Percentiles rank a stretch among this genome's conserved stretches.
These are phyloP conservation scores for Drosophila tanythrix DNA, from an alignment of 2,888 invertebrate species.

Conservation along the genomic window DNA sequence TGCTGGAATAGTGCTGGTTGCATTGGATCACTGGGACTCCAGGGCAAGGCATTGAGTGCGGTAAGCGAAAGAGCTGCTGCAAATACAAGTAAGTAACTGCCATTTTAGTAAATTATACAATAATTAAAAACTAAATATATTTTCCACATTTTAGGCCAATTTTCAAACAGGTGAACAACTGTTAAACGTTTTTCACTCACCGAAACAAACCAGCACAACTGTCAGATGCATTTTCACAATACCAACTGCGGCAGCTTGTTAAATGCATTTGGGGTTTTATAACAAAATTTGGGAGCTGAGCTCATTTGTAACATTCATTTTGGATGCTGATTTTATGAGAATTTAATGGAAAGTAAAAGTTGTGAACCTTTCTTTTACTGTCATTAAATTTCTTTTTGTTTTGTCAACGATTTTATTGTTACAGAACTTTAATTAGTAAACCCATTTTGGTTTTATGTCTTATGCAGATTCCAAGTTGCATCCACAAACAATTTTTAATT, in stretches of 20 bases:
- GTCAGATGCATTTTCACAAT: constrained; percentile 40
- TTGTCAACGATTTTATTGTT: constrained; percentile 2
- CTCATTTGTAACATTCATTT: background rate
- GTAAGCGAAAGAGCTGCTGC: constrained; percentile 18
- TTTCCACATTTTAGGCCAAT: background rate
- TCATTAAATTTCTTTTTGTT: constrained; percentile 15
- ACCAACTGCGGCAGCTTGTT: constrained; percentile 22
- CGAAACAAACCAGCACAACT: constrained; percentile 29
- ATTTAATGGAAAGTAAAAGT: constrained; percentile 42
- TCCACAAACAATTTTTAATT: constrained; percentile 7
- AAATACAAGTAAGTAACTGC: background rate
- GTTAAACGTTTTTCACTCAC: constrained; percentile 18
- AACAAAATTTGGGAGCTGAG: constrained; percentile 19
- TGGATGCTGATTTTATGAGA: constrained; percentile 29
- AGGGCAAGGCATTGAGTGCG: constrained; percentile 32
- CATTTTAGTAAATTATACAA: background rate
- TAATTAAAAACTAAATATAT: background rate
- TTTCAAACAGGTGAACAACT: background rate
- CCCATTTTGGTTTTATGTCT: constrained; percentile 21
- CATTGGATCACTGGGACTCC: constrained; percentile 59
- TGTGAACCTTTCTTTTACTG: constrained; percentile 6
- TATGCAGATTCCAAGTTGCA: constrained; percentile 14
- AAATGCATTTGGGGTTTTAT: constrained; percentile 40
- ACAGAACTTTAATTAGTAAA: constrained; percentile 34
- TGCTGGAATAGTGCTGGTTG: constrained; percentile 23